These are phyloP conservation scores for Siniperca scherzeri DNA, from an alignment of 2,797 vertebrate genomes.

Conservation along the genomic window DNA sequence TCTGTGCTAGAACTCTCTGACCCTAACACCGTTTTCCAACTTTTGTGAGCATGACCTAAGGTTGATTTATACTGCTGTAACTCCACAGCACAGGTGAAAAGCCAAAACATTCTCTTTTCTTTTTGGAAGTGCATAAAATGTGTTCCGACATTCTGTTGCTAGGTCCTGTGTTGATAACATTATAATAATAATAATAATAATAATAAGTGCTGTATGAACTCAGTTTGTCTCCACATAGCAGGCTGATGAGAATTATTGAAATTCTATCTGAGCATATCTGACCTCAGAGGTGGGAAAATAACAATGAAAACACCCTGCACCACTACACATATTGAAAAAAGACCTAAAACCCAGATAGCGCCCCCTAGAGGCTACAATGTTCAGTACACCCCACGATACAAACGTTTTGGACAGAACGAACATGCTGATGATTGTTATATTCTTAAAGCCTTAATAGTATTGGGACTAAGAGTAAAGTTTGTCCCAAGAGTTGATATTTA, in stretches of 20 bases:
- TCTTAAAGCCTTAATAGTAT: background rate
- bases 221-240: background rate
- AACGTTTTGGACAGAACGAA: background rate
- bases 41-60: background rate
- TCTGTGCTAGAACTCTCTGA: background rate
- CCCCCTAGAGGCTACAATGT: background rate
- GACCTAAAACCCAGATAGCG: accelerated
- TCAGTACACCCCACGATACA: background rate
- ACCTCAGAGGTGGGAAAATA: background rate
- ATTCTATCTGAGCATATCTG: background rate
- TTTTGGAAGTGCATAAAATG: conserved; percentile 9
- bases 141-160: background rate
- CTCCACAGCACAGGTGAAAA: background rate
- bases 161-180: background rate
- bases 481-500: background rate
- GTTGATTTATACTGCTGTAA: background rate
- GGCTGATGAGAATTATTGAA: background rate
- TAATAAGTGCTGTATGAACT: conserved; percentile 20
- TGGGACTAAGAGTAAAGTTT: background rate
- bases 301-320: background rate
- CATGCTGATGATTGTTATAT: background rate
- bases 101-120: background rate
- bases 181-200: background rate
- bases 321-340: background rate
- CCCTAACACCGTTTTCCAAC: background rate